Base-by-base conservation (phyloP, 1,140 invertebrate genomes). In the Globodera rostochiensis region DNA sequence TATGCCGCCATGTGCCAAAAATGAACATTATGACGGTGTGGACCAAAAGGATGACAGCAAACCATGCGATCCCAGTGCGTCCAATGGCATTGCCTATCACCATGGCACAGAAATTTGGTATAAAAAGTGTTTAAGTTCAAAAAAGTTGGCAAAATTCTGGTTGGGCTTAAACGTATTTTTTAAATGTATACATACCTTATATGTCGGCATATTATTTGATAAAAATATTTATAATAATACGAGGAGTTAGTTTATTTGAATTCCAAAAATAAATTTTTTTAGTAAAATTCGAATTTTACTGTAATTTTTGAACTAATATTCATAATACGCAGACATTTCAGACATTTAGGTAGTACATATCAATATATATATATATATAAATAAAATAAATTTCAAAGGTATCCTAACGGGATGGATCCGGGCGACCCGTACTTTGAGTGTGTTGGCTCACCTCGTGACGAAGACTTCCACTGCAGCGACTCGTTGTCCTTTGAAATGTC, bases 391-490 rank as follows among this genome's bases (percentile, higher is more conserved):
- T 45, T 36, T 15, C n/a, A 71, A 66, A 71, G 69, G 84, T 86
- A 86, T 66, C 86, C 85, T 3, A 21, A 78, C 70, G 77, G 77
- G 2, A 78, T 78, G 77, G 66, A 78, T 11, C 64, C 25, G 19
- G 77, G 77, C n/a, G 77, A 78, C n/a, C 74, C 67, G 13, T 86
- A 82, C 64, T 79, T 69, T 53, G 85, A 87, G 49, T 86, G 85
- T 67, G 15, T 83, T 9, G 84, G 84, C 7, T 21, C 15, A n/a
- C 85, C 85, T 15, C 79, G 76, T 25, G 79, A 87, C 57, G 85
- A 86, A 69, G 85, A 86, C 71, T 84, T 86, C 47, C 70, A 82
- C 47, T 86, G 85, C 67, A 83, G 80, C 25, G 83, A 86, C 69
- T 47, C 57, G 7, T 25, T 87, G 6, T 71, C 80, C 9, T 87